phyloP scores from a whole-genome alignment of 1,140 invertebrate genomes.

The Nylanderia fulva region DNA sequence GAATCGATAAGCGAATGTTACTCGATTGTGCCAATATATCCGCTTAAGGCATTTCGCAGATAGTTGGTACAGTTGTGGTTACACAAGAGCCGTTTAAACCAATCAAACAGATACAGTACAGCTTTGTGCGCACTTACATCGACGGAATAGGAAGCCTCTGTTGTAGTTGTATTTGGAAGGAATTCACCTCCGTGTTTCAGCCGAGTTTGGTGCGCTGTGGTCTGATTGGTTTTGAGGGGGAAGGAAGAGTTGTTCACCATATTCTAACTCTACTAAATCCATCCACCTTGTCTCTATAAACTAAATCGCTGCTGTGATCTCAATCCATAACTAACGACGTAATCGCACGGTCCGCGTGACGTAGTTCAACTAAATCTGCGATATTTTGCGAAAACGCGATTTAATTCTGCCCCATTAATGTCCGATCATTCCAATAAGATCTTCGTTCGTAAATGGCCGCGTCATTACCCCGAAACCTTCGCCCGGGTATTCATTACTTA shows the following conservation, averaged over 20 bases:
- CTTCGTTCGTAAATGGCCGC: constrained; percentile 7
- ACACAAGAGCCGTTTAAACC: constrained; percentile 70
- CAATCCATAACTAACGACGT: constrained; percentile 67
- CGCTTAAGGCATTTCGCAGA: constrained; percentile 68
- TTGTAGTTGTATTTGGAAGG: constrained; percentile 55
- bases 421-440: constrained; percentile 13
- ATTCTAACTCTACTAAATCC: constrained; percentile 62
- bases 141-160: constrained; percentile 46
- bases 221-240: constrained; percentile 54
- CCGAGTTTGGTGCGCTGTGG: constrained; percentile 46
- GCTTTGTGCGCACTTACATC: constrained; percentile 45
- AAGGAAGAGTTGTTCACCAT: constrained; percentile 24
- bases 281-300: background rate
- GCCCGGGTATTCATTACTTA: constrained; percentile 32
- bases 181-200: constrained; percentile 64
- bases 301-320: constrained; percentile 41
- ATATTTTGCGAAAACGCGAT: constrained; percentile 40
- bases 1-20: constrained; percentile 59
- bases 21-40: constrained; percentile 66
- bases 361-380: constrained; percentile 25
- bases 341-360: background rate
- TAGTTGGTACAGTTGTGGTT: constrained; percentile 70
- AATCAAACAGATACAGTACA: constrained; percentile 70
- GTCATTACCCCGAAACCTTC: constrained; percentile 19
- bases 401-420: constrained; percentile 39